These are phyloP conservation scores for Lamellibrachia satsuma DNA, from an alignment of 2,888 invertebrate species.

Conservation along the genomic window DNA sequence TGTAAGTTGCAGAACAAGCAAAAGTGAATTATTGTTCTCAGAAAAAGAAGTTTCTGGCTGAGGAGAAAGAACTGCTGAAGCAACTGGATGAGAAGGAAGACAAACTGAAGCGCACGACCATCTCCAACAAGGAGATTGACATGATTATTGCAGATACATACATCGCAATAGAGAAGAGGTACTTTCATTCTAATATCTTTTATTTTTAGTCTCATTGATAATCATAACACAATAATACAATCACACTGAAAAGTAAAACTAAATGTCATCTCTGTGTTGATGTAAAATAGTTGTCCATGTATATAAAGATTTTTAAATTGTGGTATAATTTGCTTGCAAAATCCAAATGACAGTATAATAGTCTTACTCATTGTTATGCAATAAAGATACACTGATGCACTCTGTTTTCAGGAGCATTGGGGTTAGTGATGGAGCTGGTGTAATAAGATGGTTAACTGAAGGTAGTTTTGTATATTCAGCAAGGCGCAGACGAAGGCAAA, in stretches of 20 bases:
- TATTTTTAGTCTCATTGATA: not conserved
- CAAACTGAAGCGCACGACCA: conserved; percentile 45
- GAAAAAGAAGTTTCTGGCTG: not conserved
- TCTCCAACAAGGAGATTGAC: conserved; percentile 53
- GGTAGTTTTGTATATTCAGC: conserved; percentile 43
- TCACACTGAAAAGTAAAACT: not conserved
- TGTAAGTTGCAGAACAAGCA: not conserved
- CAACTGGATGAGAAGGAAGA: conserved; percentile 45
- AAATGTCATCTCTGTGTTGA: conserved; percentile 7
- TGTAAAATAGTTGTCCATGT: not conserved
- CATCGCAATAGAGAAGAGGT: conserved; percentile 58
- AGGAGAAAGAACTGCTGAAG: not conserved
- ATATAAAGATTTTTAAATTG: not conserved
- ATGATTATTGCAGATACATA: conserved; percentile 58
- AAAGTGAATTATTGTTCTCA: not conserved
- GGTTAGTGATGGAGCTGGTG: not conserved
- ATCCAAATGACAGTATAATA: not conserved
- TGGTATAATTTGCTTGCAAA: conserved; percentile 18
- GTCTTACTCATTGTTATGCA: not conserved
- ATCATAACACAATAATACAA: not conserved
- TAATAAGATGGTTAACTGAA: not conserved
- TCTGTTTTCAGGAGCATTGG: not conserved
- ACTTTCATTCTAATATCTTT: not conserved
- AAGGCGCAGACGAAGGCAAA: conserved; percentile 55
- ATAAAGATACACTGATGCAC: not conserved